phyloP scores from a whole-genome alignment of 2,113 vertebrate genomes.

The Pitta sordida region DNA sequence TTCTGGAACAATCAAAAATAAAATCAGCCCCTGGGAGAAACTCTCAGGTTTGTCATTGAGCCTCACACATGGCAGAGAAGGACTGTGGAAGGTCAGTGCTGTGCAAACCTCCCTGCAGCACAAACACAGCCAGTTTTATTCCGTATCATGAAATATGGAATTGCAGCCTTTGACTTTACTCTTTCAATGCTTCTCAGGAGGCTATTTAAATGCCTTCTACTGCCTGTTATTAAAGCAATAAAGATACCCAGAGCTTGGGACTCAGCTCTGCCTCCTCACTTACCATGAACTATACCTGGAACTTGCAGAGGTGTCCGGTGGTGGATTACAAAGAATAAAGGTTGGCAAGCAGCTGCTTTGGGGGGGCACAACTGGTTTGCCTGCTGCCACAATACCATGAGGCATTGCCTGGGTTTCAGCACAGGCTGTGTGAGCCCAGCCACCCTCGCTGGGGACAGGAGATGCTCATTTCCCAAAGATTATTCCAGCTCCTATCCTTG shows the following conservation, averaged over 20 bases:
- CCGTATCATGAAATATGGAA: neutral
- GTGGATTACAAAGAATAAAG: neutral
- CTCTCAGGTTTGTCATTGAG: neutral
- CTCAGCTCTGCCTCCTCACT: neutral
- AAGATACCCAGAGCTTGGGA: neutral
- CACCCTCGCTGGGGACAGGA: rapidly evolving
- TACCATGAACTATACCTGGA: neutral
- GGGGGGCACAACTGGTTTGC: neutral
- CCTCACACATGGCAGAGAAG: neutral
- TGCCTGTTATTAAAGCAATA: conserved; percentile 37
- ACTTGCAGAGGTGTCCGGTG: neutral
- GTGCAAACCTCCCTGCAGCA: neutral
- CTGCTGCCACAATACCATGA: rapidly evolving
- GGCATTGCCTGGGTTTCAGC: neutral
- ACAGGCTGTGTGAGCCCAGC: neutral
- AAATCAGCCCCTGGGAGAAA: neutral
- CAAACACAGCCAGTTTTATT: neutral
- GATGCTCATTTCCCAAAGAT: neutral
- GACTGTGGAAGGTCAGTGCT: conserved; percentile 1
- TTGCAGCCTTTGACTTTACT: neutral
- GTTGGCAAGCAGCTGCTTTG: neutral
- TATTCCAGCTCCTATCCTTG: neutral
- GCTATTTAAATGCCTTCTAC: conserved; percentile 11
- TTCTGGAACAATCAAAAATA: conserved; percentile 8
- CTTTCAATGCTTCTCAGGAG: neutral